These are phyloP conservation scores for Drosophila chauvacae DNA, from an alignment of 1,140 invertebrate genomes.

Conservation along the genomic window DNA sequence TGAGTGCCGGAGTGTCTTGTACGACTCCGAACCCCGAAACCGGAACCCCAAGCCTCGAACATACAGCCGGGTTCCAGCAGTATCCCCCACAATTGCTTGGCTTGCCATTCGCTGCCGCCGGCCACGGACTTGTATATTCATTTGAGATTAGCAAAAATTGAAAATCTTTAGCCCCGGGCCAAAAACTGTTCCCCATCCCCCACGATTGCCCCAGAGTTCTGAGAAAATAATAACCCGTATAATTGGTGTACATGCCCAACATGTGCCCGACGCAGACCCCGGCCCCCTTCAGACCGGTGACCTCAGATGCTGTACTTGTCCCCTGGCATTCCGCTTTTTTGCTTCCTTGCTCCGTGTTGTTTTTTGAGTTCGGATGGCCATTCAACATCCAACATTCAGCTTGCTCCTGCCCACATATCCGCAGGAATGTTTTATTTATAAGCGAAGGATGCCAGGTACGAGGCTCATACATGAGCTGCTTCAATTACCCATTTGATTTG, in stretches of 20 bases:
- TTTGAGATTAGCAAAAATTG: slow-evolving; percentile 82
- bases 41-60: not conserved
- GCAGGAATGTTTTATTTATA: slow-evolving; percentile 74
- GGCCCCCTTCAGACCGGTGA: slow-evolving; percentile 1
- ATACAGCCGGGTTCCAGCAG: not conserved
- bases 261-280: slow-evolving; percentile 48
- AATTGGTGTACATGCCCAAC: slow-evolving; percentile 75
- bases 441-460: slow-evolving; percentile 24
- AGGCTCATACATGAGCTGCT: slow-evolving; percentile 36
- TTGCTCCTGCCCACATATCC: slow-evolving; percentile 45
- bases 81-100: slow-evolving; percentile 52
- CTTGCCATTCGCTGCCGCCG: slow-evolving; percentile 34
- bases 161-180: slow-evolving; percentile 67
- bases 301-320: slow-evolving; percentile 22
- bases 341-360: slow-evolving; percentile 25
- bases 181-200: slow-evolving; percentile 43
- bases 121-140: slow-evolving; percentile 70
- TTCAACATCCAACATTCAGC: slow-evolving; percentile 16
- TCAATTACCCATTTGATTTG: slow-evolving; percentile 62
- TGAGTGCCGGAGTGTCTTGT: slow-evolving; percentile 41
- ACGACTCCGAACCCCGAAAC: not conserved
- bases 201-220: slow-evolving; percentile 37
- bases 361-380: slow-evolving; percentile 17
- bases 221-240: slow-evolving; percentile 77
- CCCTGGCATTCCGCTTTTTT: slow-evolving; percentile 33